phyloP scores from a whole-genome alignment of 2,113 vertebrate species.

The Mormyrus iriodes region DNA sequence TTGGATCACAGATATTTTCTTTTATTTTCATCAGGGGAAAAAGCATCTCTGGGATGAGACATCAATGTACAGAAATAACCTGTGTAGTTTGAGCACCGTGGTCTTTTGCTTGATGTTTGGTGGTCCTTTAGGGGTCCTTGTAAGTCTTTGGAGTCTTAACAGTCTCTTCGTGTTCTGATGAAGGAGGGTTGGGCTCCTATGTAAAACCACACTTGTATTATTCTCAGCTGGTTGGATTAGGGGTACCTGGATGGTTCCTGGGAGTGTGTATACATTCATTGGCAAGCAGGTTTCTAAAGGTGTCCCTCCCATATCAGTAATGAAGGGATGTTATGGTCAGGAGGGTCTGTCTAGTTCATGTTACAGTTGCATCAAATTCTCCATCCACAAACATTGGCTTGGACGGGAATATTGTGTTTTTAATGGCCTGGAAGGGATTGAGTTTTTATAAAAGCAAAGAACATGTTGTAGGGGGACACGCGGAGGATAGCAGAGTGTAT shows the following conservation, averaged over 20 bases:
- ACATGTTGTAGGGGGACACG: neutral
- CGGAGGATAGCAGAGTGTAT: neutral
- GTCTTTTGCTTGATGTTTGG: conserved; percentile 21
- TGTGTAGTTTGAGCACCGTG: neutral
- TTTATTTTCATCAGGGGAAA: conserved; percentile 29
- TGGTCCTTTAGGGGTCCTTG: conserved; percentile 13
- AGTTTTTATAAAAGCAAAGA: neutral
- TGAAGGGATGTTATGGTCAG: neutral
- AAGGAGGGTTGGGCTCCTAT: neutral
- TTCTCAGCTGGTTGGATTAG: neutral
- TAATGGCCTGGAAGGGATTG: conserved; percentile 13
- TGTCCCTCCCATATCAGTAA: conserved; percentile 25
- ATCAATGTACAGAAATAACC: conserved; percentile 6
- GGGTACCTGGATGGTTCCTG: neutral
- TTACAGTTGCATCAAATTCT: neutral
- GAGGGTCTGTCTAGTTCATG: neutral
- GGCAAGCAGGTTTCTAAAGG: conserved; percentile 14
- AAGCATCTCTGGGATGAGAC: conserved; percentile 18
- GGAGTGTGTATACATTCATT: neutral
- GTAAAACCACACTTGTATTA: neutral
- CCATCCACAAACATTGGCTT: neutral
- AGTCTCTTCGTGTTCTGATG: neutral
- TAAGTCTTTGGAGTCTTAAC: conserved; percentile 18
- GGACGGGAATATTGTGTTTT: neutral
- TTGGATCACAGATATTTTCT: conserved; percentile 18